Evolutionary conservation across 2,113 vertebrate species (phyloP), one percentile per base, ranked within the genome.

Genomic region (Hippocampus mohnikei): DNA sequence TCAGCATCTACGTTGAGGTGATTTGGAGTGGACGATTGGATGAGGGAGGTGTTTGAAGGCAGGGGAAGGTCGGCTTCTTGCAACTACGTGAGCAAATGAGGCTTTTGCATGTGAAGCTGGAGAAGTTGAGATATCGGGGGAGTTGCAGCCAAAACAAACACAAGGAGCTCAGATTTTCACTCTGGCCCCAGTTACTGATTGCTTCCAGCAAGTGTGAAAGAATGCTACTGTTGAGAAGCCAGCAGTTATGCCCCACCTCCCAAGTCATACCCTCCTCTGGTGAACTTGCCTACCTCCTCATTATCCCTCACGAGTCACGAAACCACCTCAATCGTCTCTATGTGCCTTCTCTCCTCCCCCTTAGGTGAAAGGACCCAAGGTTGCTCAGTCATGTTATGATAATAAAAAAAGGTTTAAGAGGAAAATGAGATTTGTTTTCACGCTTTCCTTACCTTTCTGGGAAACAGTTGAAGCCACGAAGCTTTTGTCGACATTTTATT

Each of bases 121-220:
- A 53, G 65, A 41, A 56, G 25, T 33, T 42, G 50, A 72, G 40
- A 11, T 55, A 58, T 37, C 27, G 25, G 56, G 52, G 46, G 16
- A 63, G 67, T 53, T 48, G 29, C 12, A 55, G 82, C 80, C 82
- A 84, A 82, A 82, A 73, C 67, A 87, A 87, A 87, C 78, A 82
- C 68, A 67, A 70, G 58, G 70, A 71, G 67, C 69, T 82, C 71
- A 59, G 71, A 66, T 58, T 74, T 78, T 74, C 9, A 56, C 42
- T 76, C 75, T 74, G 66, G 73, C 71, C 69, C 73, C 37, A 50
- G 70, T 77, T 53, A 13, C 68, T 81, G 83, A 85, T 83, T 81
- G 75, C 73, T 77, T 82, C 73, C 73, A 86, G 81, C 79, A 76
- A 70, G 74, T 85, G 78, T 85, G 74, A 81, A 87, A 84, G 80